Conservation (phyloP, 2,888 invertebrate genomes). For the Rhogogaster chlorosoma region DNA sequence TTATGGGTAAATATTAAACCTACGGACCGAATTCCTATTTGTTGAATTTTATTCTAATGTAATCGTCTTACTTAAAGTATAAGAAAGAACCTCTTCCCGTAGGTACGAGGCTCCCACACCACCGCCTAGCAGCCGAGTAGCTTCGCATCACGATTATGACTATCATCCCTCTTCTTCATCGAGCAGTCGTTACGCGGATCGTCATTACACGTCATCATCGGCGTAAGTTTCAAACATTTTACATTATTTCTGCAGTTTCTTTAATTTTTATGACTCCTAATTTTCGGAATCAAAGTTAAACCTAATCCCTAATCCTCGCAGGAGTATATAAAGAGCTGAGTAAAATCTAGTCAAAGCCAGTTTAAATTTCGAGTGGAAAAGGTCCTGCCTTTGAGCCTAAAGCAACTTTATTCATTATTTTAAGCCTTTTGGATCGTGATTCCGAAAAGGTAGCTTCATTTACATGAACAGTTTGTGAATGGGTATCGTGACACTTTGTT, state of each 20-base stretch:
- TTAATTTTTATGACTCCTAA: not conserved
- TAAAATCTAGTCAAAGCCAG: not conserved
- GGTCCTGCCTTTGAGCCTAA: not conserved
- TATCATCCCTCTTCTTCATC: slow-evolving; percentile 71
- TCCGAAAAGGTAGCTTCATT: not conserved
- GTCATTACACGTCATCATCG: slow-evolving; percentile 71
- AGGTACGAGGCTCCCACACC: slow-evolving; percentile 64
- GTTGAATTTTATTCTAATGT: not conserved
- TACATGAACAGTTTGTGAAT: not conserved
- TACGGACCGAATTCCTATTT: not conserved
- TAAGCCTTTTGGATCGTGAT: slow-evolving; percentile 1
- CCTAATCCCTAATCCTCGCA: not conserved
- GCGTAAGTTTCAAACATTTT: slow-evolving; percentile 65
- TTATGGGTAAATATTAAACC: slow-evolving; percentile 80
- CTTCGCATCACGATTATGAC: slow-evolving; percentile 76
- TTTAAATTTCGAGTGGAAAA: slow-evolving; percentile 11
- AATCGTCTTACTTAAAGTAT: slow-evolving; percentile 48
- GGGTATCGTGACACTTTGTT: not conserved
- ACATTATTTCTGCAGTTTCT: slow-evolving; percentile 56
- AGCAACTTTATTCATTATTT: slow-evolving; percentile 26
- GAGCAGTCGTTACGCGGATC: slow-evolving; percentile 72
- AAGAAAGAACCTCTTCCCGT: slow-evolving; percentile 52
- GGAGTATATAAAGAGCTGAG: not conserved
- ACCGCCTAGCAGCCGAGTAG: slow-evolving; percentile 61
- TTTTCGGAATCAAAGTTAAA: not conserved